Base-by-base conservation (phyloP, 1,140 invertebrate species). In the Octopus sinensis region DNA sequence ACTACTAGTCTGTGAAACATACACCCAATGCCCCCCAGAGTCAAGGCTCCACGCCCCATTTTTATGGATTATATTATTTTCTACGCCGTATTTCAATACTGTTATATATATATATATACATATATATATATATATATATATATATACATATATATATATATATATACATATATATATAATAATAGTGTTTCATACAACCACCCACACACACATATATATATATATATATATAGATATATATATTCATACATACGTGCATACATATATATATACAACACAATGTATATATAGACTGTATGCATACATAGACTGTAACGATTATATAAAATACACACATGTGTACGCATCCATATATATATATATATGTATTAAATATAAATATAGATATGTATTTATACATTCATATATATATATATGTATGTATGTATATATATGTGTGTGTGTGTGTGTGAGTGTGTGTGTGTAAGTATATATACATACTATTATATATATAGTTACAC, bases 381-480 rank as follows among this genome's bases (percentile, higher is more conserved):
- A 76, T n/a, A 76, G 7, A 9, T 7, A 7, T 76, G 9, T 7
- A 6, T 76, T 9, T 7, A 9, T 76, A 30, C 9, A n/a, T 30
- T 7, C 9, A n/a, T 51, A 76, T 76, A 76, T 51, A 30, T 76
- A 76, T 76, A 76, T 76, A 76, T 76, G 23, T 76, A 76, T 76
- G 23, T 76, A 76, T 76, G 23, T 76, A 76, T 76, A 76, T 76
- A 76, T 76, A 76, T 76, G 23, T 76, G n/a, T n/a, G n/a, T n/a
- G n/a, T n/a, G n/a, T n/a, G n/a, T n/a, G n/a, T n/a, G n/a, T n/a
- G n/a, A n/a, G 17, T 62, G 17, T 62, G 17, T 62, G 17, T 62
- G 7, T 9, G 7, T 9, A 62, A 9, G 17, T 62, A 62, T 62
- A 76, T 76, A 76, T 51, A 76, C 23, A 76, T 76, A 76, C 23